These are phyloP conservation scores for Diorhabda sublineata DNA, from an alignment of 1,140 invertebrate genomes.

Conservation along the genomic window DNA sequence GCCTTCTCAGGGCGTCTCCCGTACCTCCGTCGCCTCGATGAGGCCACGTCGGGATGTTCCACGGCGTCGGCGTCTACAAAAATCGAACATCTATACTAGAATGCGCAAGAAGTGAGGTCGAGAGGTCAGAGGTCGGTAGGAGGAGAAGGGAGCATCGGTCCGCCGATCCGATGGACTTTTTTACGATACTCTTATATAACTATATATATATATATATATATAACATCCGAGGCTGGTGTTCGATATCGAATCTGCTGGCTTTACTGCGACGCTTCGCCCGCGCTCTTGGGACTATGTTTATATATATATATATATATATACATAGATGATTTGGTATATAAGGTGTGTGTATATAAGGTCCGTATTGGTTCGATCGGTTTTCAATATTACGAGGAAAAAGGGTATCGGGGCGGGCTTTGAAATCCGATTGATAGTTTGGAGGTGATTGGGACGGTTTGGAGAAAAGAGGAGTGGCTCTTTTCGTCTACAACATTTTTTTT, in stretches of 20 bases:
- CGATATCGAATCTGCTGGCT: conserved; percentile 27
- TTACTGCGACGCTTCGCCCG: conserved; percentile 18
- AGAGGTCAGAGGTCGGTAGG: conserved; percentile 32
- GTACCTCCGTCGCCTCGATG: neutral
- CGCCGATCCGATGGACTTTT: conserved; percentile 36
- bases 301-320: neutral
- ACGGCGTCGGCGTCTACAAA: conserved; percentile 39
- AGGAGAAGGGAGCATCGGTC: conserved; percentile 8
- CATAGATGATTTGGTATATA: conserved; percentile 8
- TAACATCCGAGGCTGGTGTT: conserved; percentile 24
- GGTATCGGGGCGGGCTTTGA: conserved; percentile 20
- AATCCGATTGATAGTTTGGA: conserved; percentile 18
- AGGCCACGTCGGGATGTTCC: conserved; percentile 23
- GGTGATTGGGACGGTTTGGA: conserved; percentile 15
- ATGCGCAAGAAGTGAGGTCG: conserved; percentile 39
- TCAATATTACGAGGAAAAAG: conserved; percentile 20
- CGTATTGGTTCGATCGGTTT: conserved; percentile 23
- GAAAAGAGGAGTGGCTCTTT: neutral
- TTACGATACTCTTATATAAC: conserved; percentile 31
- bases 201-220: conserved; percentile 3
- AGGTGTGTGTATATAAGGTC: conserved; percentile 13
- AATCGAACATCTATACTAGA: conserved; percentile 42
- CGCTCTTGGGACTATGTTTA: conserved; percentile 8
- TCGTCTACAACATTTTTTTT: neutral
- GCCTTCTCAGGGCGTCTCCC: conserved; percentile 36